A percentile compares a stretch with the other conserved stretches of the same genome.
phyloP scores from a whole-genome alignment of 2,888 invertebrate genomes.

The Epicampocera succincta region DNA sequence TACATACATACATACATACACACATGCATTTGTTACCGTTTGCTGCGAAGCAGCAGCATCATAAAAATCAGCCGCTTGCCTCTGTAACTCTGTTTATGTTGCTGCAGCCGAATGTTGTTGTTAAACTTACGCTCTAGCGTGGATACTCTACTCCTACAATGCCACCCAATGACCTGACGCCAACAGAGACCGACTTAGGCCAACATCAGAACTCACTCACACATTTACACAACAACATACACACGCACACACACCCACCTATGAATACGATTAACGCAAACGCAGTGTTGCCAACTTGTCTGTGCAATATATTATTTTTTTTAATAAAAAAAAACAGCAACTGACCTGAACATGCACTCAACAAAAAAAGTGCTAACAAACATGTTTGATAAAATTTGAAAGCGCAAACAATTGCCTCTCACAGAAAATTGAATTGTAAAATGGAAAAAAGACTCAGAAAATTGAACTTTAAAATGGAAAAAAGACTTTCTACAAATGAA shows the following conservation, averaged over 20 bases:
- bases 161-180: constrained; percentile 71
- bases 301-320: not conserved
- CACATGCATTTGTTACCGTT: not conserved
- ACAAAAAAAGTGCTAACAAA: constrained; percentile 4
- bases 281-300: constrained; percentile 62
- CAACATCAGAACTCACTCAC: constrained; percentile 23
- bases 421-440: too few relatives aligned
- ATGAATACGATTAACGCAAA: constrained; percentile 49
- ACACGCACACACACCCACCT: not conserved
- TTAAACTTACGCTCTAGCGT: constrained; percentile 23
- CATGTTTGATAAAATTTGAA: not conserved
- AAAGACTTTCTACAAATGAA: too few relatives aligned
- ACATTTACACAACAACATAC: not conserved
- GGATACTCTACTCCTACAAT: constrained; percentile 47
- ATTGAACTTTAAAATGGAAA: too few relatives aligned
- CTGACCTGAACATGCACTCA: not conserved
- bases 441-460: too few relatives aligned
- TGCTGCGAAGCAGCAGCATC: constrained; percentile 45
- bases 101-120: constrained; percentile 6
- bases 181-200: constrained; percentile 59
- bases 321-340: not conserved
- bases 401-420: too few relatives aligned
- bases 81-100: constrained; percentile 13
- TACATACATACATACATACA: not conserved
- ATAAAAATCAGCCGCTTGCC: constrained; percentile 16